These are phyloP conservation scores for Eupelmus urozonus DNA, from an alignment of 2,888 invertebrate genomes.

Conservation along the genomic window DNA sequence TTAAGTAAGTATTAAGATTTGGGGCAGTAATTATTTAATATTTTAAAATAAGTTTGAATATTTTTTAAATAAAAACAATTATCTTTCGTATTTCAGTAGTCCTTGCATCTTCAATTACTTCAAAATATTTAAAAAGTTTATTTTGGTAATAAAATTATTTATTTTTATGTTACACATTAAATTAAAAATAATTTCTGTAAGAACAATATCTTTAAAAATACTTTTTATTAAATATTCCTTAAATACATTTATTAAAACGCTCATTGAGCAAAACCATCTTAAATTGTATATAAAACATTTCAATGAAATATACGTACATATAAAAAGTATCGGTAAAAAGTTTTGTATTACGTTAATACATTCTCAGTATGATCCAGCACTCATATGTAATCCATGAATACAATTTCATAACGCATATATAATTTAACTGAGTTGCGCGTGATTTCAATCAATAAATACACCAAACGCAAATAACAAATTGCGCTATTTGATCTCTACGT, in stretches of 20 bases:
- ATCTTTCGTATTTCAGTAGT: too few relatives aligned
- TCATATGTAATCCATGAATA: not conserved
- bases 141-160: too few relatives aligned
- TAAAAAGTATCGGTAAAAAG: conserved; percentile 22
- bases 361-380: not conserved
- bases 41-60: too few relatives aligned
- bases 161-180: too few relatives aligned
- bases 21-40: too few relatives aligned
- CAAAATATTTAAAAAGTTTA: too few relatives aligned
- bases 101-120: too few relatives aligned
- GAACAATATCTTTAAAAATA: conserved; percentile 26
- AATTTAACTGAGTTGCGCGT: not conserved
- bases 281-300: conserved; percentile 13
- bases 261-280: conserved; percentile 31
- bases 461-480: conserved; percentile 20
- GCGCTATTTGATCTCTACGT: not conserved
- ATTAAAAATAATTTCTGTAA: not conserved
- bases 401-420: too few relatives aligned
- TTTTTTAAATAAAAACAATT: too few relatives aligned
- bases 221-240: conserved; percentile 31
- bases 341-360: conserved; percentile 27
- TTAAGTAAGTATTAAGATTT: too few relatives aligned
- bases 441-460: conserved; percentile 26
- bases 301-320: conserved; percentile 6
- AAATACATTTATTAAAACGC: conserved; percentile 49